Percentiles rank a stretch among this genome's conserved stretches.
Evolutionary conservation across 1,140 invertebrate species (phyloP).

Genomic region (Ceratina australensis): DNA sequence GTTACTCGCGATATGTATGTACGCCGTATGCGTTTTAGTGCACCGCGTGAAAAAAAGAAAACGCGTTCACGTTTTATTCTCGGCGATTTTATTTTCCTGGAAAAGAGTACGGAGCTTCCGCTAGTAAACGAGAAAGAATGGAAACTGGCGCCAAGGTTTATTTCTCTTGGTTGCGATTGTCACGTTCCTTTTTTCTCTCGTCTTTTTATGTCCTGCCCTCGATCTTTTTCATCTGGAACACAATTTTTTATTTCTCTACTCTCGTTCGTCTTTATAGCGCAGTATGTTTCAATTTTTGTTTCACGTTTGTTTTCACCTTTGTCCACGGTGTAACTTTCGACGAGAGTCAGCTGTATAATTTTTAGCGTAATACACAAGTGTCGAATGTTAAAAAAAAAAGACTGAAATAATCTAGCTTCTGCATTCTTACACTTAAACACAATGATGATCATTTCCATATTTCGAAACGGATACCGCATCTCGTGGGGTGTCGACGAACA

Average conservation of each 20-base stretch:
- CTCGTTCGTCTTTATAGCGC: neutral
- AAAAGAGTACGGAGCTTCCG: neutral
- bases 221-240: neutral
- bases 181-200: slow-evolving; percentile 4
- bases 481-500: too few relatives aligned
- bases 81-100: slow-evolving; percentile 10
- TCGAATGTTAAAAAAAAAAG: too few relatives aligned
- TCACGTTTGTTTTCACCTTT: too few relatives aligned
- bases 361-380: too few relatives aligned
- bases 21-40: neutral
- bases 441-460: too few relatives aligned
- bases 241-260: neutral
- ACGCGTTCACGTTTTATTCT: slow-evolving; percentile 12
- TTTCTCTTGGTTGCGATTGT: slow-evolving; percentile 22
- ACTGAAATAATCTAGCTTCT: too few relatives aligned
- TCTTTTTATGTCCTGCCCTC: neutral
- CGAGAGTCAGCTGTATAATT: too few relatives aligned
- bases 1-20: too few relatives aligned
- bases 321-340: too few relatives aligned
- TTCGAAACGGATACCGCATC: too few relatives aligned
- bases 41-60: neutral
- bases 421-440: too few relatives aligned
- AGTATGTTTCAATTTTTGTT: neutral
- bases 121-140: neutral
- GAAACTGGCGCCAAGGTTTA: slow-evolving; percentile 36